Base-by-base conservation (phyloP, 2,888 invertebrate species). In the Tryphoninae sp. region DNA sequence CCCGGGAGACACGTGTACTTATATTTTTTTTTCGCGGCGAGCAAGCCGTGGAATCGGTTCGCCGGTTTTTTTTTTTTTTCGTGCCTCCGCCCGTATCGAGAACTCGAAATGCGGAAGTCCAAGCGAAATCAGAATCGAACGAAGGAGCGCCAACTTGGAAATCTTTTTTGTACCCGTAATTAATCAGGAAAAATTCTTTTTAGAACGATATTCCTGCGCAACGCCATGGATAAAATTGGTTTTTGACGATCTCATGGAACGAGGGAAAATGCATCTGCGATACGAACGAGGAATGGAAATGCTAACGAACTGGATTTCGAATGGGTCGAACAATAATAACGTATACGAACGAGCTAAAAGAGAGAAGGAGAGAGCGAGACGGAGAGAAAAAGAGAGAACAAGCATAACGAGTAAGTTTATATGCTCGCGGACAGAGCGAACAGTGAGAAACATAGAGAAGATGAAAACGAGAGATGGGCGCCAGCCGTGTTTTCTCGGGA, bases 341-440 rank as follows among this genome's bases (percentile, higher is more conserved):
- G 26, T 11, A 42, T 26, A 9, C 42, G 65, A 11, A 61, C 23
- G 13, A 59, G 58, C 26, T 2, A 13, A 45, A 13, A 45, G 9
- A 33, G n/a, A 61, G n/a, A 45, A 22, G 7, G 55, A 55, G 16
- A 9, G 19, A 19, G 19, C 19, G n/a, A 61, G n/a, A 65, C 22
- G 7, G 55, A 55, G 16, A 9, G 19, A 19, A 8, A 33, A n/a
- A 61, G n/a, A 65, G 55, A 16, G 55, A 55, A 19, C 1, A 8
- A 19, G 19, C 55, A 55, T 76, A 76, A 76, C 59, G 49, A 74
- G 81, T 78, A 71, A 65, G 75, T 82, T 82, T 82, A 68, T 72
- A 62, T 42, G 33, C 55, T 79, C 71, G 8, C 58, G 55, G 45
- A 69, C 78, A 71, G 81, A 74, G 59, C 51, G 68, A 68, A 68